Evolutionary conservation across 2,113 vertebrate species (phyloP).

Genomic region (Ptilorrhoa leucosticta): DNA sequence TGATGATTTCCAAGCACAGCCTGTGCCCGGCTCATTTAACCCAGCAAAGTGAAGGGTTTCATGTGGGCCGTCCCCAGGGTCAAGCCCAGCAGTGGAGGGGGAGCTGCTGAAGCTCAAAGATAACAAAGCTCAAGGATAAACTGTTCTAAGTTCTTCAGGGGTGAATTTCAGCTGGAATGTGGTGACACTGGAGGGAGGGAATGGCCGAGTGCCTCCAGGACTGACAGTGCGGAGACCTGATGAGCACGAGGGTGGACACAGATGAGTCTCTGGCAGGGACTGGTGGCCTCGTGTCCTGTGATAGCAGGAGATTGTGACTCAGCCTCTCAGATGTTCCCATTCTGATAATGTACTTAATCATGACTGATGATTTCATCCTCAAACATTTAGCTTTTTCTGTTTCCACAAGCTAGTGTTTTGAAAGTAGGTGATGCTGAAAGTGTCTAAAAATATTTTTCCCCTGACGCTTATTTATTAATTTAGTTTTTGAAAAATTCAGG

Average conservation of each 20-base stretch:
- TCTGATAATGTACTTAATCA: background rate
- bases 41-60: background rate
- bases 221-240: background rate
- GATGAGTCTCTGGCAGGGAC: background rate
- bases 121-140: background rate
- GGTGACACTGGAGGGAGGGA: background rate
- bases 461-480: background rate
- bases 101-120: background rate
- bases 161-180: background rate
- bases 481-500: background rate
- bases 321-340: background rate
- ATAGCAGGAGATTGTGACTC: background rate
- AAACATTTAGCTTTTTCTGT: background rate
- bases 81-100: background rate
- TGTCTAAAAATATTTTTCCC: background rate
- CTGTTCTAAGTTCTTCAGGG: background rate
- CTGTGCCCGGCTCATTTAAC: background rate
- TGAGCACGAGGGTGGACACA: accelerated
- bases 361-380: background rate
- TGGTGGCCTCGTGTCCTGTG: background rate
- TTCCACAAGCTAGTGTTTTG: background rate
- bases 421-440: background rate
- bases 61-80: background rate
- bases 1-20: background rate
- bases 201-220: background rate